These are phyloP conservation scores for Aratinga solstitialis DNA, from an alignment of 2,797 vertebrate genomes.

Conservation along the genomic window DNA sequence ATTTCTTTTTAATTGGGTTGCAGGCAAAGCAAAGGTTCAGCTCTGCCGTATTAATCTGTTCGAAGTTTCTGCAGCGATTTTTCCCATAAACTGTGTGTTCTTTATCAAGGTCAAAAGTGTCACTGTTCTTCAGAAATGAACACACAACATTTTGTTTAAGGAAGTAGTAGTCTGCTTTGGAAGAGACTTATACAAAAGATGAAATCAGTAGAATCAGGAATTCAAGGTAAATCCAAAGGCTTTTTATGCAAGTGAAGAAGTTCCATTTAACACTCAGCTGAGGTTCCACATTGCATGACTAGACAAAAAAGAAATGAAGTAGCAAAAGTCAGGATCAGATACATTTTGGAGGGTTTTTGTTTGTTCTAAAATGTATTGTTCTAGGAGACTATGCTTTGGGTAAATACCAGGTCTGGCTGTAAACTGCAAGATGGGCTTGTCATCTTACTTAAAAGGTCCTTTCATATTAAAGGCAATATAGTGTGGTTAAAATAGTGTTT, in stretches of 20 bases:
- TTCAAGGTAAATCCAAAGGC: background rate
- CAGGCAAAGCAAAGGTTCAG: background rate
- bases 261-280: background rate
- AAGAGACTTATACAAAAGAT: background rate
- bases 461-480: background rate
- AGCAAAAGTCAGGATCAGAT: background rate
- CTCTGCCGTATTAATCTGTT: background rate
- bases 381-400: background rate
- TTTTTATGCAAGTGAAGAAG: background rate
- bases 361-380: background rate
- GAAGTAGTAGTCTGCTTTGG: background rate
- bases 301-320: background rate
- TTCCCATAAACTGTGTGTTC: background rate
- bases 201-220: background rate
- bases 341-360: background rate
- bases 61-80: slow-evolving; percentile 14
- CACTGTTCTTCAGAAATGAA: background rate
- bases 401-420: background rate
- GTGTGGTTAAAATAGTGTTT: background rate
- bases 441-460: background rate
- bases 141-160: slow-evolving; percentile 14
- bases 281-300: background rate
- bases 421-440: background rate
- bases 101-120: slow-evolving; percentile 9
- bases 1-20: background rate